phyloP scores from a whole-genome alignment of 2,888 invertebrate species.

The Chouioia cunea region DNA sequence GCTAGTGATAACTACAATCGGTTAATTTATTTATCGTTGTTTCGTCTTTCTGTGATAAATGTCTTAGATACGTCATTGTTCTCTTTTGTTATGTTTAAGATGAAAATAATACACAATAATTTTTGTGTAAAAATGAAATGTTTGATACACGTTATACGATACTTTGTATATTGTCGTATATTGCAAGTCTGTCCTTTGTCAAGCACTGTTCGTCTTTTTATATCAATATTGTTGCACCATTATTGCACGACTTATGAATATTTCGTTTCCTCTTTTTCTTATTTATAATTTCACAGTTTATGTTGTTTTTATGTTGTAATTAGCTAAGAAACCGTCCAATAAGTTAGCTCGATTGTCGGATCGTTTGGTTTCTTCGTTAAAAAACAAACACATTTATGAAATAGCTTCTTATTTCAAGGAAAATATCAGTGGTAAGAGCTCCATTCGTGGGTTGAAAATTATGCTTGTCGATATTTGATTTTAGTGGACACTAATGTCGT shows the following conservation, averaged over 20 bases:
- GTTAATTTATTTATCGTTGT: conserved; percentile 10
- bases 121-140: neutral
- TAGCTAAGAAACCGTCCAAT: conserved; percentile 65
- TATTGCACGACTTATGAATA: conserved; percentile 24
- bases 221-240: conserved; percentile 33
- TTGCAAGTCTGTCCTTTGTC: conserved; percentile 5
- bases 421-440: conserved; percentile 64
- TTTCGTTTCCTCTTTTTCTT: conserved; percentile 38
- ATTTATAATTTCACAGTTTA: conserved; percentile 39
- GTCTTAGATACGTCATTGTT: neutral
- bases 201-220: conserved; percentile 12
- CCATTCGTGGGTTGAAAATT: conserved; percentile 29
- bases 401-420: conserved; percentile 68
- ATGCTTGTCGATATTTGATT: conserved; percentile 41
- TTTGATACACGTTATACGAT: too few species aligned
- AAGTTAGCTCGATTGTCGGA: conserved; percentile 64
- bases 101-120: neutral
- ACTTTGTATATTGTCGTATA: too few species aligned
- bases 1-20: conserved; percentile 42
- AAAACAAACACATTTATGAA: conserved; percentile 66
- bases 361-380: conserved; percentile 65
- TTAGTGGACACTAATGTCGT: conserved; percentile 8
- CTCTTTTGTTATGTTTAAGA: neutral
- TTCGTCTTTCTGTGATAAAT: neutral
- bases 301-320: conserved; percentile 58